phyloP scores from a whole-genome alignment of 1,140 invertebrate species.

The Trichomalopsis sarcophagae region DNA sequence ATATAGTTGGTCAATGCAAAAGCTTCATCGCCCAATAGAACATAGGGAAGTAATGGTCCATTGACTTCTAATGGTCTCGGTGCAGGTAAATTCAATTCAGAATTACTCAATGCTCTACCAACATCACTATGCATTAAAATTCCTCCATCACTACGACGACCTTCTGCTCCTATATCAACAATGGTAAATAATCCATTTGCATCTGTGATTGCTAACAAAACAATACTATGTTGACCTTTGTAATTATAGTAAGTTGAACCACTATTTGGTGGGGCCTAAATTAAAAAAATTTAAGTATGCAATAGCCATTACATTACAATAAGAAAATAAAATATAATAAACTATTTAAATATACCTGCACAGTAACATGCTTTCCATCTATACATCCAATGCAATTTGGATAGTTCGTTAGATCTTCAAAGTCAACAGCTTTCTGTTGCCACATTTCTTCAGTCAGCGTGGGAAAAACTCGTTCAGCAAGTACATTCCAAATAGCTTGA shows the following conservation, averaged over 20 bases:
- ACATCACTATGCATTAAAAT: background rate
- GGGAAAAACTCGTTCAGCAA: background rate
- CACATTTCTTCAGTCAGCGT: background rate
- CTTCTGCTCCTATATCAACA: constrained; percentile 4
- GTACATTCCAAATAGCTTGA: background rate
- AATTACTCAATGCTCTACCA: background rate
- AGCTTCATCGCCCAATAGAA: constrained; percentile 21
- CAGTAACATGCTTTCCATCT: background rate
- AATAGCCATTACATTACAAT: background rate
- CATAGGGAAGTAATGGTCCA: background rate
- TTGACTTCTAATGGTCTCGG: background rate
- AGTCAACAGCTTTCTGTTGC: background rate
- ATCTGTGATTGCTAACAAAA: background rate
- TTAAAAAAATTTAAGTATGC: background rate
- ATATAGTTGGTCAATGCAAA: constrained; percentile 12
- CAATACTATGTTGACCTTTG: constrained; percentile 13
- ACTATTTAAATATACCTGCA: no score
- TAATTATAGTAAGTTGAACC: constrained; percentile 27
- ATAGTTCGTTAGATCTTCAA: background rate
- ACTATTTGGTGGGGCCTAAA: background rate
- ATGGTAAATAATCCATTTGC: background rate
- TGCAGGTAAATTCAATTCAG: constrained; percentile 7
- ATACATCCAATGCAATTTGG: constrained; percentile 8
- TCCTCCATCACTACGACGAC: constrained; percentile 23
- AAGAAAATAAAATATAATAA: background rate